phyloP scores from a whole-genome alignment of 1,140 invertebrate species.

The Zaprionus tsacasi region DNA sequence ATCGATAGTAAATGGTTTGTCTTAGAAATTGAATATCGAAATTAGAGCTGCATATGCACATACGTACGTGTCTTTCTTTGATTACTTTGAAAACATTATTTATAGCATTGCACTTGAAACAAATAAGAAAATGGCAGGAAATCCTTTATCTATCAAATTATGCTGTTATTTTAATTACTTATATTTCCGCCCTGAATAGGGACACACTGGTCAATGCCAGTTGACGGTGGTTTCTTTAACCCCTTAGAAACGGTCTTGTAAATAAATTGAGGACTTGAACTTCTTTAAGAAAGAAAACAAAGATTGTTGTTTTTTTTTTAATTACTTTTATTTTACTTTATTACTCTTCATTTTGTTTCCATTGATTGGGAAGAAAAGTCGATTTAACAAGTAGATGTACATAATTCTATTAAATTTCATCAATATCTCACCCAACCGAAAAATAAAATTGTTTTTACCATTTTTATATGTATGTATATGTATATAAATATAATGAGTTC shows the following conservation, averaged over 20 bases:
- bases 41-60: neutral
- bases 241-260: neutral
- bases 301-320: neutral
- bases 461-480: conserved; percentile 8
- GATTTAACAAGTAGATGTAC: conserved; percentile 2
- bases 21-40: neutral
- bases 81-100: conserved; percentile 4
- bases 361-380: conserved; percentile 8
- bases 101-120: neutral
- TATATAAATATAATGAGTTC: conserved; percentile 22
- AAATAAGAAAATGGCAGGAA: neutral
- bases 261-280: neutral
- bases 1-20: neutral
- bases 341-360: conserved; percentile 1
- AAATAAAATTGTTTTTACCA: neutral
- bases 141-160: neutral
- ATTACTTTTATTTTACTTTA: neutral
- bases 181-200: neutral
- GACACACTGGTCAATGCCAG: conserved; percentile 23
- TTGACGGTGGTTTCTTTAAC: conserved; percentile 6
- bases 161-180: neutral
- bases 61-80: neutral
- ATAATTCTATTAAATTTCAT: neutral
- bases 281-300: neutral
- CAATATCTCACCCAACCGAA: neutral